Conservation (phyloP, 2,888 invertebrate genomes). For the Julus scanicus region DNA sequence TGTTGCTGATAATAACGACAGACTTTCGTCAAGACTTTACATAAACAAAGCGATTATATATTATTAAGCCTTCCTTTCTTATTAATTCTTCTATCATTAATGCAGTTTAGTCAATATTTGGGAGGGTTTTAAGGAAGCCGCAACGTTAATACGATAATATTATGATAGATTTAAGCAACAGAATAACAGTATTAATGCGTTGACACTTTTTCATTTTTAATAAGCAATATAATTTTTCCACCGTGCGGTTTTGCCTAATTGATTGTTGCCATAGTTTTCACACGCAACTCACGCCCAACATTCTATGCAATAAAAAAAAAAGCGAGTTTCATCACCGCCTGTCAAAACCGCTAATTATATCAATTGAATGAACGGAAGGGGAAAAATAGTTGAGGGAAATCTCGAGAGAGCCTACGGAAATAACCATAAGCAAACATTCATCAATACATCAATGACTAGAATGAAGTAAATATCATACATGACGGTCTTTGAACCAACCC, state of each 20-base stretch:
- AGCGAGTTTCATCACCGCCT: not conserved
- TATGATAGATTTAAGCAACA: not conserved
- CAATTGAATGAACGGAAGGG: slow-evolving; percentile 2
- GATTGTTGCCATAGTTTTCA: slow-evolving; percentile 43
- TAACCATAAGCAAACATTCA: slow-evolving; percentile 18
- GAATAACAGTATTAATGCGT: not conserved
- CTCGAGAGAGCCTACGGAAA: not conserved
- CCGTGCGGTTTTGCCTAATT: slow-evolving; percentile 41
- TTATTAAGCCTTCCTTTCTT: not conserved
- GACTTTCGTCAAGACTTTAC: not conserved
- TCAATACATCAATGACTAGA: not conserved
- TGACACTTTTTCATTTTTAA: slow-evolving; percentile 34
- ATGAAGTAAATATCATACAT: not conserved
- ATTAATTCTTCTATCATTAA: slow-evolving; percentile 20
- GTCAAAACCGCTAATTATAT: slow-evolving; percentile 6
- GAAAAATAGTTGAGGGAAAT: not conserved
- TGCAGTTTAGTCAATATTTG: not conserved
- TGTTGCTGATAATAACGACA: not conserved
- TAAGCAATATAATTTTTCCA: slow-evolving; percentile 12
- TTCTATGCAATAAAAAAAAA: not conserved
- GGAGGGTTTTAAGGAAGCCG: not conserved
- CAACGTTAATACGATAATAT: not conserved
- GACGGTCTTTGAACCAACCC: not conserved
- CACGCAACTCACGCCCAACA: not conserved
- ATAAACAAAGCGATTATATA: not conserved